Conservation (phyloP, 1,140 invertebrate species). For the Drosophila elegans region DNA sequence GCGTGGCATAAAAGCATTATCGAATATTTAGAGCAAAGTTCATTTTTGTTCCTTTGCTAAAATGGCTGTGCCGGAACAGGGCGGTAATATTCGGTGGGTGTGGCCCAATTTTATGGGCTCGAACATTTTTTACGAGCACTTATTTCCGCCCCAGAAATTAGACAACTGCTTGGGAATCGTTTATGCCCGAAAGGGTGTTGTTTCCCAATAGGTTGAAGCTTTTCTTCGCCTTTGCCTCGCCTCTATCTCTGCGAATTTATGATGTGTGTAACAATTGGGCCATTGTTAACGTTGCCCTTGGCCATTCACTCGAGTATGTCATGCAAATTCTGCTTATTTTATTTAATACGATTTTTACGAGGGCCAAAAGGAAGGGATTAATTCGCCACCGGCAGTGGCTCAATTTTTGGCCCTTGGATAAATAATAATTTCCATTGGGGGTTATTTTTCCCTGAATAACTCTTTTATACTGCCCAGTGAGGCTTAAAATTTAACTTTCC, state of each 20-base stretch:
- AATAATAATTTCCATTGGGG: slow-evolving; percentile 34
- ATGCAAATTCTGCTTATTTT: slow-evolving; percentile 75
- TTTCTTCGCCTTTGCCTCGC: not conserved
- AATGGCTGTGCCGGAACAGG: slow-evolving; percentile 3
- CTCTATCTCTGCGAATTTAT: slow-evolving; percentile 62
- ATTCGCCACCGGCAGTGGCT: slow-evolving; percentile 55
- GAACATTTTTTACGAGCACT: slow-evolving; percentile 82
- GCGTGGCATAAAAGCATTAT: slow-evolving; percentile 66
- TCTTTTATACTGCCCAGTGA: slow-evolving; percentile 14
- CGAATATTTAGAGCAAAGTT: slow-evolving; percentile 62
- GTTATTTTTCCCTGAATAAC: slow-evolving; percentile 12
- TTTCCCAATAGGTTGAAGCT: slow-evolving; percentile 40
- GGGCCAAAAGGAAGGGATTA: slow-evolving; percentile 34
- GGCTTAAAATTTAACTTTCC: slow-evolving; percentile 57
- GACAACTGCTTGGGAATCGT: slow-evolving; percentile 66
- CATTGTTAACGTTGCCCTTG: slow-evolving; percentile 49
- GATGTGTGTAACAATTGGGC: slow-evolving; percentile 78
- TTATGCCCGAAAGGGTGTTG: slow-evolving; percentile 57
- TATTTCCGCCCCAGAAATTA: slow-evolving; percentile 84
- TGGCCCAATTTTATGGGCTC: slow-evolving; percentile 56
- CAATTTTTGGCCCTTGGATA: slow-evolving; percentile 45
- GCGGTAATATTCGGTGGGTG: slow-evolving; percentile 26
- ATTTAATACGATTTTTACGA: slow-evolving; percentile 75
- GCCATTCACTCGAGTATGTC: slow-evolving; percentile 51
- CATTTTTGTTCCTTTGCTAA: slow-evolving; percentile 9